Percentiles rank a stretch among this genome's conserved stretches.
These are phyloP conservation scores for Scortum barcoo DNA, from an alignment of 2,113 vertebrate genomes.

Conservation along the genomic window DNA sequence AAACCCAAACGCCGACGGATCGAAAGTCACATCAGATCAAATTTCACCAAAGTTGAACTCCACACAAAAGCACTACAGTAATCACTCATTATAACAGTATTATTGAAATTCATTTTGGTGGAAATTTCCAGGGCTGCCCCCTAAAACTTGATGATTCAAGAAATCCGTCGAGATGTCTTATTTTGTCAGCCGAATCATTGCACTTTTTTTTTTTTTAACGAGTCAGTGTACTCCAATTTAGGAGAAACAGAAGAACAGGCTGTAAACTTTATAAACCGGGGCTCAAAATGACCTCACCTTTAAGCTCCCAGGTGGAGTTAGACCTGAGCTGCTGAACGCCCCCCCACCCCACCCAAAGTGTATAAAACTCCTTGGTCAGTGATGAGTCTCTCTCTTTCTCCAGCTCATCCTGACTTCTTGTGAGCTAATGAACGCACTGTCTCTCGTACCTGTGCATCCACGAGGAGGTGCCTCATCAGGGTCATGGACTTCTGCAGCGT, in stretches of 20 bases:
- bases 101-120: not conserved
- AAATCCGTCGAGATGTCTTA: not conserved
- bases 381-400: not conserved
- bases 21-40: no score
- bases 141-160: not conserved
- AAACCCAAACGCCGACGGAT: no score
- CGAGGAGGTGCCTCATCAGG: conserved; percentile 92
- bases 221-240: not conserved
- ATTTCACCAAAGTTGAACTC: not conserved
- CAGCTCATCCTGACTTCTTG: not conserved
- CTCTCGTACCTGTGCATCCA: conserved; percentile 91
- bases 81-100: not conserved
- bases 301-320: not conserved
- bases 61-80: not conserved
- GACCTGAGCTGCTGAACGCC: not conserved
- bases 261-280: not conserved
- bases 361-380: not conserved
- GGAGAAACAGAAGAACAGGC: not conserved
- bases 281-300: not conserved
- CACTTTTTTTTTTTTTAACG: not conserved
- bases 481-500: conserved; percentile 90
- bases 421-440: not conserved
- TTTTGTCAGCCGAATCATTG: not conserved
- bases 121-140: not conserved
- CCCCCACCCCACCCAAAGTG: not conserved